These are phyloP conservation scores for Neotragus moschatus DNA, from an alignment of 2,113 vertebrate species.

Conservation along the genomic window DNA sequence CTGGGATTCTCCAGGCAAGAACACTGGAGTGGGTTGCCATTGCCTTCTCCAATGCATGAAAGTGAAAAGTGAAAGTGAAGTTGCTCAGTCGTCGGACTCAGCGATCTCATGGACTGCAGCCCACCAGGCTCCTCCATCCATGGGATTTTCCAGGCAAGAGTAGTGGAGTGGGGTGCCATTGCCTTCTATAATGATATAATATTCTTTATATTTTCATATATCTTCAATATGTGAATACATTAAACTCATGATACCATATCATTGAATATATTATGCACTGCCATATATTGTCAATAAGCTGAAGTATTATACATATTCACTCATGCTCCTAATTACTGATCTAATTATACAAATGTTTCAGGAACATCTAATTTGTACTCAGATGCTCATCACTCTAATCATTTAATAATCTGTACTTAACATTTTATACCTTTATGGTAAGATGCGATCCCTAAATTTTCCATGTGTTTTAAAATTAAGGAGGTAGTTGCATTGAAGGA, in stretches of 20 bases:
- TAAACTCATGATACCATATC: background rate
- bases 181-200: background rate
- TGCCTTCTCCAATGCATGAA: no score
- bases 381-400: background rate
- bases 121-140: no score
- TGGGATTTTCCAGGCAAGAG: no score
- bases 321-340: background rate
- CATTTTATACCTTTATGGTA: background rate
- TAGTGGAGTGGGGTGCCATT: no score
- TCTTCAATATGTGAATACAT: background rate
- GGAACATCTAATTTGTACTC: background rate
- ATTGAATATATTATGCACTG: background rate
- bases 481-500: background rate
- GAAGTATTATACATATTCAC: background rate
- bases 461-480: background rate
- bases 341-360: background rate
- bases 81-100: fast-evolving
- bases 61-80: no score
- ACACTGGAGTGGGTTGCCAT: no score
- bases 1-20: no score
- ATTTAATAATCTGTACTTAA: background rate
- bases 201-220: background rate
- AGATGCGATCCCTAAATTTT: background rate
- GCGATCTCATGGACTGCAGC: no score
- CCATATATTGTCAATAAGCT: background rate